Percentiles rank a stretch among this genome's conserved stretches.
Conservation (phyloP, 2,888 invertebrate species). For the Apoderus coryli region DNA sequence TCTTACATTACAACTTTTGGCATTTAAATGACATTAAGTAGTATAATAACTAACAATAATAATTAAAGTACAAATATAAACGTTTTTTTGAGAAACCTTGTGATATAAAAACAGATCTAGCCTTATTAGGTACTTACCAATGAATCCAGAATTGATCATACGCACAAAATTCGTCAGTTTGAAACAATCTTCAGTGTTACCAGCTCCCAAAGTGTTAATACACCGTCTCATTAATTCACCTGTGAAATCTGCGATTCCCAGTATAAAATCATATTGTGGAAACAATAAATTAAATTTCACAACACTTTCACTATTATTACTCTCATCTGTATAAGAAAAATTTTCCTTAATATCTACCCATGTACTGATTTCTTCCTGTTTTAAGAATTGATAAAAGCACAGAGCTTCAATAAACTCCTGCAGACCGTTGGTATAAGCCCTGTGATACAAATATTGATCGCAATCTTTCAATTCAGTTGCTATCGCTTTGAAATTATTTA, state of each 20-base stretch:
- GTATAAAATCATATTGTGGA: constrained; percentile 43
- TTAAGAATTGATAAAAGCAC: constrained; percentile 59
- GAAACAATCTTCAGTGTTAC: constrained; percentile 58
- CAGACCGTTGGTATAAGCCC: constrained; percentile 49
- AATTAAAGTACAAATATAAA: no score
- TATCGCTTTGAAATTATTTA: constrained; percentile 47
- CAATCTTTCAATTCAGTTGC: constrained; percentile 57
- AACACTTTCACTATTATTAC: constrained; percentile 16
- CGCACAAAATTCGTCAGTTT: constrained; percentile 58
- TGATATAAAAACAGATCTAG: neutral
- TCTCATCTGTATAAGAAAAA: constrained; percentile 22
- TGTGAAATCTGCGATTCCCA: constrained; percentile 76
- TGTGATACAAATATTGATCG: constrained; percentile 53
- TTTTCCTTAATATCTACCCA: constrained; percentile 31
- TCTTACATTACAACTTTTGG: no score
- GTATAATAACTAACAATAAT: no score
- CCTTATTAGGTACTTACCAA: constrained; percentile 31
- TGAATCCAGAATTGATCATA: constrained; percentile 45
- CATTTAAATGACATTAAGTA: no score
- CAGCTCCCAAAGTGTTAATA: constrained; percentile 65
- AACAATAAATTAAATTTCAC: constrained; percentile 24
- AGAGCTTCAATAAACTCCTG: constrained; percentile 83
- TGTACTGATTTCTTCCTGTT: constrained; percentile 41
- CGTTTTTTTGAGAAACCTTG: no score
- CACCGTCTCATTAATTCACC: constrained; percentile 85